Evolutionary conservation across 2,113 vertebrate species (phyloP).

Genomic region (Ptychochromis oligacanthus): DNA sequence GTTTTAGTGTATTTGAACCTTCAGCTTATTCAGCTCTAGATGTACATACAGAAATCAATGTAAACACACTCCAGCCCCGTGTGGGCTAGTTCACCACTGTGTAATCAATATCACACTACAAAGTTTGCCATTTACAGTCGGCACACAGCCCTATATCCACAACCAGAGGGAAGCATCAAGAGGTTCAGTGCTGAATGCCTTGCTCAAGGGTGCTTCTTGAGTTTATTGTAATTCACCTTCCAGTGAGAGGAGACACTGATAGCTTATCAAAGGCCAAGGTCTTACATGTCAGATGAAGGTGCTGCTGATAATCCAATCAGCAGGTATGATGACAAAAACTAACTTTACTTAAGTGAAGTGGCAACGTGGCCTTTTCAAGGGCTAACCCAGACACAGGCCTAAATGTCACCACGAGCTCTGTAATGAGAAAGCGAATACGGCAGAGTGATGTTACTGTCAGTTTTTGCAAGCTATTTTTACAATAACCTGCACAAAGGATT

Average conservation of each 20-base stretch:
- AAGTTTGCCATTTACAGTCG: neutral
- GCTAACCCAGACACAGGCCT: neutral
- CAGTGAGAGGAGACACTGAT: constrained; percentile 15
- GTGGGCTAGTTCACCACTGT: neutral
- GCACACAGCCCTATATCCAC: neutral
- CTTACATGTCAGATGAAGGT: constrained; percentile 12
- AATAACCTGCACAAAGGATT: neutral
- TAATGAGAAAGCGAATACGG: neutral
- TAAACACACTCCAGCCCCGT: neutral
- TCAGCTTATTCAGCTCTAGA: neutral
- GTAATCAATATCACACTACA: neutral
- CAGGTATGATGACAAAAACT: constrained; percentile 2
- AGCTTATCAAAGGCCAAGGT: constrained; percentile 50
- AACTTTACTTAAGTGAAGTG: constrained; percentile 14
- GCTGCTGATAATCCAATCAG: constrained; percentile 38
- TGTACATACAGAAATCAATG: constrained; percentile 23
- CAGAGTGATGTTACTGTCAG: neutral
- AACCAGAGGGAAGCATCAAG: neutral
- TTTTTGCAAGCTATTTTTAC: neutral
- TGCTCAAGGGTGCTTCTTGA: constrained; percentile 22
- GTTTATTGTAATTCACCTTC: constrained; percentile 8
- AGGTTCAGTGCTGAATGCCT: neutral
- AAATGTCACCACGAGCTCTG: constrained; percentile 6
- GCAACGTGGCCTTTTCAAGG: constrained; percentile 14
- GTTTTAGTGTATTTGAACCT: neutral